phyloP scores from a whole-genome alignment of 92 coral and sea anemone species.

The Desmophyllum pertusum region DNA sequence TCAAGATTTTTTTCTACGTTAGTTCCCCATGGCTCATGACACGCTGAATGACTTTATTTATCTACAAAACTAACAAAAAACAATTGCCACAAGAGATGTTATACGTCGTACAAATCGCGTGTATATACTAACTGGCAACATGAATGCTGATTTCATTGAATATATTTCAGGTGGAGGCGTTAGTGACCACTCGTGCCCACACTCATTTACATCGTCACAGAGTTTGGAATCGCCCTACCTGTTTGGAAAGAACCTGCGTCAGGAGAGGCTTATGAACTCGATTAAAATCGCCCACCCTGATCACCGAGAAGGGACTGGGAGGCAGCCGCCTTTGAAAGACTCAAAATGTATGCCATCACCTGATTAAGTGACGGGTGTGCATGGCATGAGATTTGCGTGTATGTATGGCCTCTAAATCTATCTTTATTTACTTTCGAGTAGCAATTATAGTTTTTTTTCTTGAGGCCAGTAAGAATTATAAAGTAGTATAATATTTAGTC shows the following conservation, averaged over 20 bases:
- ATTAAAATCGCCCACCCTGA: constrained; percentile 90
- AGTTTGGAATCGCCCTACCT: constrained; percentile 87
- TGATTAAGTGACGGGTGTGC: constrained; percentile 39
- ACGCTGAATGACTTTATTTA: too few relatives aligned
- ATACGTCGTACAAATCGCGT: too few relatives aligned
- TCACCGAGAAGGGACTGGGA: constrained; percentile 89
- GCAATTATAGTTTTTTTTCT: too few relatives aligned
- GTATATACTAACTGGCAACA: too few relatives aligned
- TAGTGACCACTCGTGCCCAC: constrained; percentile 95
- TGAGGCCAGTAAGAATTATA: too few relatives aligned
- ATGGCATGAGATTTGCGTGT: constrained; percentile 13
- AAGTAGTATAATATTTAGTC: too few relatives aligned
- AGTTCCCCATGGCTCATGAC: too few relatives aligned
- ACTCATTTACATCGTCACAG: constrained; percentile 95
- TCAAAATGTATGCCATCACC: constrained; percentile 98
- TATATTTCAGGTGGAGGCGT: constrained; percentile 84
- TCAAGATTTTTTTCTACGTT: too few relatives aligned
- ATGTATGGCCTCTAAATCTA: too few relatives aligned
- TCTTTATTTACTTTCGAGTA: too few relatives aligned
- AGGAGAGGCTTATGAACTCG: constrained; percentile 87
- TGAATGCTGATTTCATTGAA: background rate
- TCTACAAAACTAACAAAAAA: too few relatives aligned
- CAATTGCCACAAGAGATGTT: too few relatives aligned
- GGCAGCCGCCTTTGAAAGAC: constrained; percentile 87
- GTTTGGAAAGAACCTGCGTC: constrained; percentile 92